Base-by-base conservation (phyloP, 2,113 vertebrate species). In the Odontesthes bonariensis region DNA sequence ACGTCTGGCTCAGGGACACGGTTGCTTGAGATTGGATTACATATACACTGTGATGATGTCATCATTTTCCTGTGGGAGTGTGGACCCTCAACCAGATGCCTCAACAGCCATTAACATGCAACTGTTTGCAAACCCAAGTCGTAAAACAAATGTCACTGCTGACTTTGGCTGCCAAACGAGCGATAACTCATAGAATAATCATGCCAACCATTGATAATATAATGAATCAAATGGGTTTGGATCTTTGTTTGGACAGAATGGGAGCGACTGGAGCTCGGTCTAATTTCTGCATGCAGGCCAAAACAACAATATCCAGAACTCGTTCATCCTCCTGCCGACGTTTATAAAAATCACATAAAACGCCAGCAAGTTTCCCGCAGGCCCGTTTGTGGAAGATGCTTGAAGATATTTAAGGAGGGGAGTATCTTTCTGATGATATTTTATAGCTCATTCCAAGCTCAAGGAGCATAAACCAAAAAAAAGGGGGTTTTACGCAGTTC, bases 11-110 rank as follows among this genome's bases (percentile, higher is more conserved):
- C 66, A 57, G 33, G 68, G 56, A 38, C 35, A 60, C 1, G 62
- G 56, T 31, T 46, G 71, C 23, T 46, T 51, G 57, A 66, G 59
- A 71, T 54, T 40, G 9, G 22, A 44, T 67, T 49, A 51, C n/a
- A n/a, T 62, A 59, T 46, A 0, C 47, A n/a, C 67, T 52, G 59
- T 47, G 27, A 64, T 75, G 72, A 86, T 78, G 85, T 81, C 81
- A 70, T 44, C 2, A 7, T 52, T 64, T 80, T 61, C 80, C 67
- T 65, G 20, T 33, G 9, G 57, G 58, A 57, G 53, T 12, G 23
- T 16, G 20, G 53, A 53, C 60, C 57, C 49, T 63, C 33, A 14
- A 38, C 23, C 54, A 44, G 61, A 64, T 11, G 10, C 64, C 46
- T 57, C 47, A 57, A 0, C 22, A 49, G 8, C 27, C 31, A n/a